Conservation (phyloP, 2,888 invertebrate genomes). For the Agriopis marginaria region DNA sequence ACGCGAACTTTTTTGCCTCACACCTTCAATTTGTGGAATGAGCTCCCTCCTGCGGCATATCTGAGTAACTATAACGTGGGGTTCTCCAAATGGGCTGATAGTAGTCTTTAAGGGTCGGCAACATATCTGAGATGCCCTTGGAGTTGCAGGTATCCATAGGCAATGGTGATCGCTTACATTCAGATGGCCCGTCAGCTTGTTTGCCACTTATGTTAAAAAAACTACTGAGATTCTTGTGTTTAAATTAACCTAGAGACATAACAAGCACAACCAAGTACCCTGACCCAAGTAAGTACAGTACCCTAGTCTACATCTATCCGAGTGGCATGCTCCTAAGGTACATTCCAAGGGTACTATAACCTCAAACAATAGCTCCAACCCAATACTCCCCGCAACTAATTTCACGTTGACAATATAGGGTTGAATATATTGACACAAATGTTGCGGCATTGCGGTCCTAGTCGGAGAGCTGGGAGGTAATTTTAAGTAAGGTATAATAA, state of each 20-base stretch:
- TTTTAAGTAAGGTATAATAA: not conserved
- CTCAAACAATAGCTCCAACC: conserved; percentile 49
- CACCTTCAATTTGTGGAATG: too few species aligned
- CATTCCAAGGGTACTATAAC: conserved; percentile 19
- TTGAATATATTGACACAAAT: conserved; percentile 77
- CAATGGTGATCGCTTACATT: too few species aligned
- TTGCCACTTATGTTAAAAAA: too few species aligned
- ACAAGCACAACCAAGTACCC: not conserved
- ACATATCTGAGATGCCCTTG: too few species aligned
- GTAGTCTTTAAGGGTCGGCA: too few species aligned
- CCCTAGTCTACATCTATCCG: not conserved
- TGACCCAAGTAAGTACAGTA: not conserved
- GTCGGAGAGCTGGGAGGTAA: conserved; percentile 16
- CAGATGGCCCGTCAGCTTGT: too few species aligned
- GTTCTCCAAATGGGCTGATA: too few species aligned
- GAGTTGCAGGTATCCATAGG: too few species aligned
- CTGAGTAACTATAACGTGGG: too few species aligned
- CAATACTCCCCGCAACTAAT: conserved; percentile 63
- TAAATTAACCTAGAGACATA: not conserved
- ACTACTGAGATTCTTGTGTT: not conserved
- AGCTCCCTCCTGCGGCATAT: too few species aligned
- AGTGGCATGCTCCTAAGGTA: conserved; percentile 4
- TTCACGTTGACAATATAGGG: conserved; percentile 70
- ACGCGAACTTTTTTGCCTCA: too few species aligned
- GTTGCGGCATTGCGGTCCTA: conserved; percentile 49